Evolutionary conservation across 2,113 vertebrate genomes (phyloP).

Genomic region (Alligator sinensis): DNA sequence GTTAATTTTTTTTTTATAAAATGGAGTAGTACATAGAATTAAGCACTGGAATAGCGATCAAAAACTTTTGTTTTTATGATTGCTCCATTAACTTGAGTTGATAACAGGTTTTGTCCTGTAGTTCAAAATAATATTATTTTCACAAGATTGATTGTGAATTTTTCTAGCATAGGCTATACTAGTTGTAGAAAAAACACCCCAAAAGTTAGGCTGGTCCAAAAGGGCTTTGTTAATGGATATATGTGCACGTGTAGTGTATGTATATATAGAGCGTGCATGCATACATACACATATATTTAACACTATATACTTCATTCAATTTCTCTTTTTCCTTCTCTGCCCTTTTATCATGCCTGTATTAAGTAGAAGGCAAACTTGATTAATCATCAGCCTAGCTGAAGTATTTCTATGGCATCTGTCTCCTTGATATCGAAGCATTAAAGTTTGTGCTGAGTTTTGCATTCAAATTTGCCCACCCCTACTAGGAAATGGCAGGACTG

Average conservation of each 20-base stretch:
- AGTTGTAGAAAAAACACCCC: constrained; percentile 2
- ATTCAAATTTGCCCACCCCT: constrained; percentile 45
- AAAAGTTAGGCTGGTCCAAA: constrained; percentile 8
- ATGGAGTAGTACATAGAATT: constrained; percentile 28
- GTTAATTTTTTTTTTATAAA: constrained; percentile 51
- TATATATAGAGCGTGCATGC: neutral
- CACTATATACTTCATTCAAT: constrained; percentile 54
- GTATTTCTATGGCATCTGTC: constrained; percentile 53
- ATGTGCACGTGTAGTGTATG: neutral
- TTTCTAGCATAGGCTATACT: neutral
- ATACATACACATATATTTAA: constrained; percentile 37
- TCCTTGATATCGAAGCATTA: constrained; percentile 44
- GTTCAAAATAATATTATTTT: neutral
- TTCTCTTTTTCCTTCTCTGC: constrained; percentile 52
- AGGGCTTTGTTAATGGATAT: constrained; percentile 31
- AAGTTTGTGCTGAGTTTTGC: constrained; percentile 54
- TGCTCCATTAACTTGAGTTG: constrained; percentile 1
- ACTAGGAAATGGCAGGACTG: constrained; percentile 25
- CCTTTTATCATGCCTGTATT: constrained; percentile 45
- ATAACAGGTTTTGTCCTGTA: constrained; percentile 29
- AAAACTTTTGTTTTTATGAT: neutral
- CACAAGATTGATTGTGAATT: neutral
- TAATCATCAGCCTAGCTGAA: constrained; percentile 43
- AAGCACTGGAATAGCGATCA: constrained; percentile 7
- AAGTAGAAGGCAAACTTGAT: constrained; percentile 68